Percentiles rank a stretch among this genome's conserved stretches.
Evolutionary conservation across 2,113 vertebrate species (phyloP).

Genomic region (Haemorhous mexicanus): DNA sequence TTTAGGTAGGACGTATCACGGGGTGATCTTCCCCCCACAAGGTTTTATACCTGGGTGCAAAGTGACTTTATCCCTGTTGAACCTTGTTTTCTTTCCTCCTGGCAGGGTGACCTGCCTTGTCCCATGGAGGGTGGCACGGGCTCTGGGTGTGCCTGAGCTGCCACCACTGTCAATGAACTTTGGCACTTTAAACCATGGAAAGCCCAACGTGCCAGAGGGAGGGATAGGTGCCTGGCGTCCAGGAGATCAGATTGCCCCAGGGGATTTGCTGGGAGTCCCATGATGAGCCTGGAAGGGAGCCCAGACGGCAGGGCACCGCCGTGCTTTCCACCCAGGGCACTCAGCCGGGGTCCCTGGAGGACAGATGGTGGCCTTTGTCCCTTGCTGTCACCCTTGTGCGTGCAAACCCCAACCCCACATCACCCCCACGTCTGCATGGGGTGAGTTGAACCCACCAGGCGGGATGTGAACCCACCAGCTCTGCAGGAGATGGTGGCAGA

Average conservation of each 20-base stretch:
- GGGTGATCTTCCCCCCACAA: rapidly evolving
- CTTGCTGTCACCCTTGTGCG: not conserved
- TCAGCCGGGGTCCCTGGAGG: not conserved
- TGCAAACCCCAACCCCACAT: not conserved
- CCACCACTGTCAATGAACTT: conserved; percentile 39
- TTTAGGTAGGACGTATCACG: not conserved
- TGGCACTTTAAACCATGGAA: conserved; percentile 31
- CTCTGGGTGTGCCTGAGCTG: not conserved
- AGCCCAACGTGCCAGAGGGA: not conserved
- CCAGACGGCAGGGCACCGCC: conserved; percentile 14
- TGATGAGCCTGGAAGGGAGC: conserved; percentile 46
- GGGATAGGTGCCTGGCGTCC: conserved; percentile 16
- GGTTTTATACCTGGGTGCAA: not conserved
- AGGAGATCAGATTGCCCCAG: conserved; percentile 14
- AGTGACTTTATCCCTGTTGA: not conserved
- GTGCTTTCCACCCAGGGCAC: not conserved
- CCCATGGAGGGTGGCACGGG: not conserved
- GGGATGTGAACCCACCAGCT: not conserved
- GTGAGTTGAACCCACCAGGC: rapidly evolving
- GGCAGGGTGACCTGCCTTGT: not conserved
- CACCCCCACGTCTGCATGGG: rapidly evolving
- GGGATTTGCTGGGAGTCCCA: conserved; percentile 59
- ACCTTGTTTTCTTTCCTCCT: not conserved
- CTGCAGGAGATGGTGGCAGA: rapidly evolving
- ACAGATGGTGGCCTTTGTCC: conserved; percentile 30